Conservation (phyloP, 2,888 invertebrate genomes). For the Nebria brevicollis region DNA sequence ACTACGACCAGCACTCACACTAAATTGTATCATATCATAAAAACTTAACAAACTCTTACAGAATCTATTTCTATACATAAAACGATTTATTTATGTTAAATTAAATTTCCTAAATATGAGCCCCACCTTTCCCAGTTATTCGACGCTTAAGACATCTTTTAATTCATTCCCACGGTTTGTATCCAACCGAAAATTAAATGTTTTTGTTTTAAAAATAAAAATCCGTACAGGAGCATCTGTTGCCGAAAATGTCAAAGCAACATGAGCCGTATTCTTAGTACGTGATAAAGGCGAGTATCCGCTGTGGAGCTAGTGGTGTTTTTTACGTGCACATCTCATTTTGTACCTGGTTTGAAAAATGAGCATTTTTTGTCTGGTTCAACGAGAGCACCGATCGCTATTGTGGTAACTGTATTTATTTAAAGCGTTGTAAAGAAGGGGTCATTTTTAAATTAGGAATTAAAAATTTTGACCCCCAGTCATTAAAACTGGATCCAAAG, state of each 20-base stretch:
- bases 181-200: neutral
- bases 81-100: too few species aligned
- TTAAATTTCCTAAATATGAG: too few species aligned
- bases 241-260: neutral
- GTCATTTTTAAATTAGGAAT: slow-evolving; percentile 54
- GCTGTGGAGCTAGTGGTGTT: neutral
- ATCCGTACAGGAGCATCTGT: neutral
- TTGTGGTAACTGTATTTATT: slow-evolving; percentile 55
- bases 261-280: neutral
- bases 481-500: slow-evolving; percentile 15
- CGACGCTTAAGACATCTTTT: neutral
- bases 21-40: too few species aligned
- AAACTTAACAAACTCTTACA: too few species aligned
- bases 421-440: slow-evolving; percentile 48
- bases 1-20: neutral
- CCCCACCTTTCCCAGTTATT: neutral
- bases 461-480: slow-evolving; percentile 52
- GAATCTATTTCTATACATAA: too few species aligned
- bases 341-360: slow-evolving; percentile 48
- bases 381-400: slow-evolving; percentile 27
- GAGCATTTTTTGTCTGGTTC: slow-evolving; percentile 51
- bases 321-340: neutral
- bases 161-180: neutral
- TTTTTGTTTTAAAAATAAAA: slow-evolving; percentile 1
- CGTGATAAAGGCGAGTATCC: neutral